These are phyloP conservation scores for Numida meleagris DNA, from an alignment of 2,113 vertebrate species.

Conservation along the genomic window DNA sequence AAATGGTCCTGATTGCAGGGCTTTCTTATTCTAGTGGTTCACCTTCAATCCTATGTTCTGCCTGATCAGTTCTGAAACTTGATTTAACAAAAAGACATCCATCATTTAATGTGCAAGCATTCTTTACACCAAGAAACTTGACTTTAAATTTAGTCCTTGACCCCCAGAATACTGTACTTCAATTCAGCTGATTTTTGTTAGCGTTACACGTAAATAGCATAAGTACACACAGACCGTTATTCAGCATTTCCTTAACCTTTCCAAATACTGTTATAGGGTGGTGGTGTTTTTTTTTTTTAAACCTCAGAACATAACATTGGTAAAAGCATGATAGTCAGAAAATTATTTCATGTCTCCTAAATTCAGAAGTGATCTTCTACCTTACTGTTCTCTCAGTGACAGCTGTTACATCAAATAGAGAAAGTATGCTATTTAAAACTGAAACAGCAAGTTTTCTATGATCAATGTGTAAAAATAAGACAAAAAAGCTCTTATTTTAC, in stretches of 20 bases:
- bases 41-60: neutral
- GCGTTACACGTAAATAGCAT: neutral
- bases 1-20: neutral
- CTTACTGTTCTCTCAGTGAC: neutral
- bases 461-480: neutral
- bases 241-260: neutral
- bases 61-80: neutral
- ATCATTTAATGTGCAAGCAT: neutral
- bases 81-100: neutral
- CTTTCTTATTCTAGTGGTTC: neutral
- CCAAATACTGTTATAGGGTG: neutral
- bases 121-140: neutral
- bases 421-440: neutral
- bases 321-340: neutral
- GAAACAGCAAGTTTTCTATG: neutral
- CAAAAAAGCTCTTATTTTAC: neutral
- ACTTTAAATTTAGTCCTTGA: neutral
- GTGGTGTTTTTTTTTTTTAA: neutral
- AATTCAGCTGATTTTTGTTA: neutral
- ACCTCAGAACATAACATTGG: neutral
- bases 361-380: neutral
- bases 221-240: fast-evolving
- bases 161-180: neutral
- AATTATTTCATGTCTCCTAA: neutral
- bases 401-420: neutral